Conservation (phyloP, 2,888 invertebrate genomes). For the Hypena proboscidalis region DNA sequence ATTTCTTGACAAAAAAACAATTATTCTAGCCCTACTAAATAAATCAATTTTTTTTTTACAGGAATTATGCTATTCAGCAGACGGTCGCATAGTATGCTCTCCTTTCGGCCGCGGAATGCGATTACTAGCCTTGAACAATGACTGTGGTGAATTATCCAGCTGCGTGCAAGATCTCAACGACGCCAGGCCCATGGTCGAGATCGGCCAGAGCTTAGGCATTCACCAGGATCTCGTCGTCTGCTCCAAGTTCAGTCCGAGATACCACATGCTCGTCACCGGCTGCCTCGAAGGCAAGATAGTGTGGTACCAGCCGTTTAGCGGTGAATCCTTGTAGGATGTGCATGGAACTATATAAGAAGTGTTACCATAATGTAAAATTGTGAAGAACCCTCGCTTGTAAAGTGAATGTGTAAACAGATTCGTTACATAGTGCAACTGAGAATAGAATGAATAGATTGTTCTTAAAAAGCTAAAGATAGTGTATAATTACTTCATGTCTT, state of each 20-base stretch:
- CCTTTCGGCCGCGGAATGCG: constrained; percentile 95
- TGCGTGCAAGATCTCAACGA: constrained; percentile 65
- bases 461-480: too few species aligned
- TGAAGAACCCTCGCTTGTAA: constrained; percentile 5
- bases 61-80: constrained; percentile 95
- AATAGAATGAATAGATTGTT: too few species aligned
- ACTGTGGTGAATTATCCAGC: constrained; percentile 91
- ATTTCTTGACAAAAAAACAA: too few species aligned
- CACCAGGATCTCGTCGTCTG: constrained; percentile 95
- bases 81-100: constrained; percentile 95
- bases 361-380: constrained; percentile 7
- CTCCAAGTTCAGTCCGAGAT: constrained; percentile 95
- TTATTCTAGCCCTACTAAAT: too few species aligned
- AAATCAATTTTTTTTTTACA: constrained; percentile 38
- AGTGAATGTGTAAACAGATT: neutral
- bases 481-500: too few species aligned
- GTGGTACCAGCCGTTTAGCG: constrained; percentile 93
- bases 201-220: constrained; percentile 88
- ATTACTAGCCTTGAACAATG: constrained; percentile 91
- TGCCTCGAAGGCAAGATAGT: constrained; percentile 95
- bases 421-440: too few species aligned
- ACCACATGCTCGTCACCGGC: constrained; percentile 95
- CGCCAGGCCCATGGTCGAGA: constrained; percentile 75
- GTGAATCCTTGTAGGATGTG: constrained; percentile 66
- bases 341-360: constrained; percentile 6